Conservation (phyloP, 1,140 invertebrate species). For the Belonocnema kinseyi region DNA sequence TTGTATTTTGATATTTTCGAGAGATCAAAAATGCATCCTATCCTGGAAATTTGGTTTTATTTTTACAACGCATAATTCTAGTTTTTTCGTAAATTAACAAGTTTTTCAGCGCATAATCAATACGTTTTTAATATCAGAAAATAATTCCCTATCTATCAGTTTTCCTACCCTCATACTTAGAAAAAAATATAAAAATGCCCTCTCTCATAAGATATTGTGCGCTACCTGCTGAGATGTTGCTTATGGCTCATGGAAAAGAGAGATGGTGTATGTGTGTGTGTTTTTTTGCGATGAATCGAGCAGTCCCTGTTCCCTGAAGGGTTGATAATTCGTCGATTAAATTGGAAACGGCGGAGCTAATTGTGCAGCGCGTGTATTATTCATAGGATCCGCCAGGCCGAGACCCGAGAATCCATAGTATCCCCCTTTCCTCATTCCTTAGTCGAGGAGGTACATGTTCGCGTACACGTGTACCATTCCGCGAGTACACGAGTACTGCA, state of each 20-base stretch:
- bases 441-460: neutral
- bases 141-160: neutral
- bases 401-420: constrained; percentile 32
- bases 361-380: constrained; percentile 72
- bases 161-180: neutral
- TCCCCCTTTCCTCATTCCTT: constrained; percentile 4
- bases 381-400: constrained; percentile 59
- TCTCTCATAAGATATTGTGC: constrained; percentile 4
- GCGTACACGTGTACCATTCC: neutral
- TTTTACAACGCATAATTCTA: no score
- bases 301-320: constrained; percentile 67
- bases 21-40: no score
- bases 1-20: no score
- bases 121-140: no score
- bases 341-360: constrained; percentile 73
- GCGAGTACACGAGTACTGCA: neutral
- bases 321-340: constrained; percentile 75
- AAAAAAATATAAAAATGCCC: constrained; percentile 1
- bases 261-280: constrained; percentile 33
- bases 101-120: no score
- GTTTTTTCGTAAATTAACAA: no score
- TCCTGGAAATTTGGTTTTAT: no score
- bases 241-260: constrained; percentile 41
- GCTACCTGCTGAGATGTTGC: constrained; percentile 51
- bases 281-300: constrained; percentile 55